Evolutionary conservation across 2,113 vertebrate genomes (phyloP).

Genomic region (Petaurus breviceps): DNA sequence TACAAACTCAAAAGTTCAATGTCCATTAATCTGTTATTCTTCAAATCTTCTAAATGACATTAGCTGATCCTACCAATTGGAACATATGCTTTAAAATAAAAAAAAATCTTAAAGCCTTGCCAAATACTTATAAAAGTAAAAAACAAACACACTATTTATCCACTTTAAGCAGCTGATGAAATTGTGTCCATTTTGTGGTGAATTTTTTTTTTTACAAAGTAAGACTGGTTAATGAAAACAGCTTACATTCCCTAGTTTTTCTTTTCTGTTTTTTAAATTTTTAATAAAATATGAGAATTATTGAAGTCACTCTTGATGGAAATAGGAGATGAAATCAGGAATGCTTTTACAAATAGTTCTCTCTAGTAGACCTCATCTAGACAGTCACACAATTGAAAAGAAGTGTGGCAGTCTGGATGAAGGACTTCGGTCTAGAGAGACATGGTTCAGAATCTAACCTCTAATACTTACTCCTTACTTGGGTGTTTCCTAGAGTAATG

Average conservation of each 20-base stretch:
- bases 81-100: background rate
- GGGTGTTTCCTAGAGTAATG: background rate
- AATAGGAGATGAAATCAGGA: background rate
- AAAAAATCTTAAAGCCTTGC: background rate
- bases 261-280: background rate
- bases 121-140: background rate
- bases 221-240: background rate
- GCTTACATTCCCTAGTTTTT: background rate
- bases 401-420: background rate
- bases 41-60: background rate
- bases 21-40: background rate
- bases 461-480: background rate
- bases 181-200: background rate
- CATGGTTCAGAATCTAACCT: background rate
- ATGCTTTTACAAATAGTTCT: background rate
- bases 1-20: background rate
- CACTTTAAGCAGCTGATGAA: background rate
- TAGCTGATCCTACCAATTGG: background rate
- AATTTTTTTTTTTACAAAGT: background rate
- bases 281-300: background rate
- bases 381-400: background rate
- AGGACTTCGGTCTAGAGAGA: background rate
- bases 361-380: background rate
- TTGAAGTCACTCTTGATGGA: background rate
- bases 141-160: background rate